Conservation (phyloP, 2,113 vertebrate genomes). For the Onychostruthus taczanowskii region DNA sequence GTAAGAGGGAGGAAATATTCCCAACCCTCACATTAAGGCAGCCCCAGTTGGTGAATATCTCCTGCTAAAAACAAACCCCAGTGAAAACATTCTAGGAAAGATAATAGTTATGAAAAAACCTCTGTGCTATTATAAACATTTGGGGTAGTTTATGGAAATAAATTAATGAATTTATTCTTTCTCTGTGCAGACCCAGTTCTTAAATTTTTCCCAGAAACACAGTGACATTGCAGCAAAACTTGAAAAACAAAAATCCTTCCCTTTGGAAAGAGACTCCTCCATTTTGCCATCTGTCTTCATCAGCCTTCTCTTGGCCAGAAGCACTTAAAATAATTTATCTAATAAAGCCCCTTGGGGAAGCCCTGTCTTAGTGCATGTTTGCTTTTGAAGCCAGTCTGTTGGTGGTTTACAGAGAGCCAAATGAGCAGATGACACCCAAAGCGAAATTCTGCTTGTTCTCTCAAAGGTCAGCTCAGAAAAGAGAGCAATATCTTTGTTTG, state of each 20-base stretch:
- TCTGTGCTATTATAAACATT: neutral
- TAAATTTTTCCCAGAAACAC: neutral
- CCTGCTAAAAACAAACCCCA: neutral
- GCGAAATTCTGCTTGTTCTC: slow-evolving; percentile 38
- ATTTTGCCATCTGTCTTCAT: slow-evolving; percentile 41
- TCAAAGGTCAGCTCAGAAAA: slow-evolving; percentile 55
- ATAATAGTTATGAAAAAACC: neutral
- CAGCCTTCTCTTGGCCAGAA: neutral
- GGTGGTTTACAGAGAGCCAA: slow-evolving; percentile 8
- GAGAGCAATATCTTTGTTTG: neutral
- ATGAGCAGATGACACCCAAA: slow-evolving; percentile 37
- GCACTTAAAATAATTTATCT: slow-evolving; percentile 8
- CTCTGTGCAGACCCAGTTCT: neutral
- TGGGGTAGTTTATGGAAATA: neutral
- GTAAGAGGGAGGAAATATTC: neutral
- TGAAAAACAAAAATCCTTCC: neutral
- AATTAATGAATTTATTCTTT: neutral
- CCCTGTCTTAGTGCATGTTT: neutral
- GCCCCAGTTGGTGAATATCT: neutral
- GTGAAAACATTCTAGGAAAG: neutral
- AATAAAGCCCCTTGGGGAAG: slow-evolving; percentile 12
- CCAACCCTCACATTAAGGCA: neutral
- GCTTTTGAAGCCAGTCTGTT: neutral
- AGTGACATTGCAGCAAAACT: neutral
- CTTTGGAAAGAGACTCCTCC: neutral